Base-by-base conservation (phyloP, 1,140 invertebrate genomes). In the Heterodera carotae region DNA sequence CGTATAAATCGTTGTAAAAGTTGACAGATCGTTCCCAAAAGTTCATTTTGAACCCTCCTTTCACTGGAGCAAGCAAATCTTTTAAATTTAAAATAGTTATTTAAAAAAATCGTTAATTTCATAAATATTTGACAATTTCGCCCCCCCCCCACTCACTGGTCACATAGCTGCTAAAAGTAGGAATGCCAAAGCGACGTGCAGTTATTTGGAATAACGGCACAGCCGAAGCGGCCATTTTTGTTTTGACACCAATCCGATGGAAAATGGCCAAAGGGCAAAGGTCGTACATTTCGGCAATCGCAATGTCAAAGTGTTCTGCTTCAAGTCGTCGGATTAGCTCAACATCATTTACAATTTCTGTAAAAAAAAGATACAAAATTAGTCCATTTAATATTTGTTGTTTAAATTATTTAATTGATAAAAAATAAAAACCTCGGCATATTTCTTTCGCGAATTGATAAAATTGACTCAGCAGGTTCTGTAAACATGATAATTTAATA, bases 131-230 rank as follows among this genome's bases (percentile, higher is more conserved):
- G 22, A 18, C 8, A 8, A 31, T 66, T 29, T 12, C 29, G 2
- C 29, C 56, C n/a, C n/a, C n/a, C n/a, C n/a, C n/a, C n/a, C 34
- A 7, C 39, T 67, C n/a, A 34, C 18, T 33, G 56, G 7, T 74
- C n/a, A 75, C 73, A 39, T 69, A 75, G 73, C 73, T 75, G 69
- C 27, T 29, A 25, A 74, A 74, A 1, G 59, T 66, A 3, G 73
- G 73, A 69, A 75, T 75, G 31, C 56, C 73, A 43, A 53, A 74
- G 36, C 43, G 36, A 67, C 71, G 59, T 6, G 73, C 73, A 18
- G 69, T 25, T 29, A 43, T 22, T 48, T 74, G 59, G 12, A 69
- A 29, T 10, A 69, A 27, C 29, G 67, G 73, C 34, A 18, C 39
- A 3, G 73, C 73, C 8, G 27, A 27, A 8, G 73, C 69, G 25